Percentiles rank a stretch among this genome's conserved stretches.
phyloP scores from a whole-genome alignment of 2,888 invertebrate species.

The Hirudinaria manillensis region DNA sequence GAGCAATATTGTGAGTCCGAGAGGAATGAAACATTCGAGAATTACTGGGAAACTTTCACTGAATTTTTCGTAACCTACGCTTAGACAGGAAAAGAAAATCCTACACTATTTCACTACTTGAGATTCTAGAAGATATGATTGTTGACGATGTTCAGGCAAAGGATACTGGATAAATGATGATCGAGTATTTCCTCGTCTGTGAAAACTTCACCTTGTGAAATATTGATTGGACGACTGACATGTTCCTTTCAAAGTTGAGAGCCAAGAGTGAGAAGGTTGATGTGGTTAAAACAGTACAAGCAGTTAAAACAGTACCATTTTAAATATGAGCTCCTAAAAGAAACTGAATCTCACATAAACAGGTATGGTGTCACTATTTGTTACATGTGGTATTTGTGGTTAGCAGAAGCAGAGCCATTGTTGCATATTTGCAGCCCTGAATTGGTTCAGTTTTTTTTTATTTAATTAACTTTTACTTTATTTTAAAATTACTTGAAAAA shows the following conservation, averaged over 20 bases:
- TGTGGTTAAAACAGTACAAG: constrained; percentile 31
- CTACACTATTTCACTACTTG: constrained; percentile 12
- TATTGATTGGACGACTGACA: constrained; percentile 35
- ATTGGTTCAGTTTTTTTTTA: background rate
- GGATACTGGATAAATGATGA: constrained; percentile 19
- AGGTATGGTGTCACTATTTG: constrained; percentile 5
- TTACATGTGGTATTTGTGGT: constrained; percentile 29
- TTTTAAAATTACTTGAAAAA: too few species aligned
- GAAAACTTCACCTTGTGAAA: constrained; percentile 32
- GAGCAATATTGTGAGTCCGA: constrained; percentile 20
- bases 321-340: constrained; percentile 32
- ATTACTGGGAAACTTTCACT: constrained; percentile 18
- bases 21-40: constrained; percentile 33
- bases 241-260: constrained; percentile 35
- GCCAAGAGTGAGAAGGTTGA: constrained; percentile 36
- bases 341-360: background rate
- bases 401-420: constrained; percentile 33
- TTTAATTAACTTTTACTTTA: background rate
- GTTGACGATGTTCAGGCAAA: constrained; percentile 29
- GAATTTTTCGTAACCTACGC: background rate
- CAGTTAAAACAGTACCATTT: background rate
- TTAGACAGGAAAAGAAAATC: constrained; percentile 20
- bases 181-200: background rate
- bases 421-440: constrained; percentile 31
- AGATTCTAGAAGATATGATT: constrained; percentile 26